A percentile compares a stretch with the other conserved stretches of the same genome.
These are phyloP conservation scores for Pseudococcus longispinus DNA, from an alignment of 2,888 invertebrate species.

Conservation along the genomic window DNA sequence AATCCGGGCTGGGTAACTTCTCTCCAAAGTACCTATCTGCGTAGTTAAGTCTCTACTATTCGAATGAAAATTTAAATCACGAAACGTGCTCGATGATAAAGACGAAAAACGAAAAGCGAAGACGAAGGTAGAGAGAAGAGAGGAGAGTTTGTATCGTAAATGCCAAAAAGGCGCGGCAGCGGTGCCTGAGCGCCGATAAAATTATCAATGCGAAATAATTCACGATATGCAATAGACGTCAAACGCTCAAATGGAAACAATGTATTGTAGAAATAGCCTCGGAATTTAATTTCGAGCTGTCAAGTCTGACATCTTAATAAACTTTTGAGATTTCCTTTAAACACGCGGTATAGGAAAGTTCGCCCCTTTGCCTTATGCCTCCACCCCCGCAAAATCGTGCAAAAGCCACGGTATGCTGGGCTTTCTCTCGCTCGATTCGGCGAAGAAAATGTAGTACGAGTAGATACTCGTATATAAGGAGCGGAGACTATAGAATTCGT, in stretches of 20 bases:
- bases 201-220: conserved; percentile 45
- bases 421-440: too few relatives aligned
- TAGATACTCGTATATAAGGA: too few relatives aligned
- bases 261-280: conserved; percentile 34
- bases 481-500: background rate
- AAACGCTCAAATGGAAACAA: conserved; percentile 42
- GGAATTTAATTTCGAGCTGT: conserved; percentile 43
- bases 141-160: background rate
- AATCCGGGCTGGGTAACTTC: too few relatives aligned
- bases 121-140: background rate
- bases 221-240: conserved; percentile 44
- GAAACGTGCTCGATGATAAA: background rate
- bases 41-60: too few relatives aligned
- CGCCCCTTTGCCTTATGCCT: background rate
- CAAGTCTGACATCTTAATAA: conserved; percentile 43
- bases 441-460: background rate
- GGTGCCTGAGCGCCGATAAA: too few relatives aligned
- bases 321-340: conserved; percentile 45
- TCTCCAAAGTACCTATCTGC: too few relatives aligned
- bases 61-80: background rate
- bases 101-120: background rate
- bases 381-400: background rate
- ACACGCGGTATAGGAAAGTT: background rate
- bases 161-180: background rate
- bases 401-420: background rate